Base-by-base conservation (phyloP, 2,113 vertebrate genomes). In the Pomatostomus ruficeps region DNA sequence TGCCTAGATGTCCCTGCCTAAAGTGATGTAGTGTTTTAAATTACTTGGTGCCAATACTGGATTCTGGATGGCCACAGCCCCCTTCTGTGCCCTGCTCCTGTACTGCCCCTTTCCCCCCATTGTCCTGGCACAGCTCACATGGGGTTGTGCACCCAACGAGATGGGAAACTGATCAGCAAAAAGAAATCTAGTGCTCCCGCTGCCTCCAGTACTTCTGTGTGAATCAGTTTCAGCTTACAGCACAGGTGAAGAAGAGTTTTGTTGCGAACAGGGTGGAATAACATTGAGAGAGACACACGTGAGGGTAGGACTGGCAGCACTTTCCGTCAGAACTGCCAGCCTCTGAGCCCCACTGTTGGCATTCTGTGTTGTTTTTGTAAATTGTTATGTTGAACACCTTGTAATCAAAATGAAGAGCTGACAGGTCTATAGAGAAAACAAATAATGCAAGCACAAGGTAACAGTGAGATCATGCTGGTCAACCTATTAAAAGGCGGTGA, bases 381-480 rank as follows among this genome's bases (percentile, higher is more conserved):
- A 68, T 87, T 59, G 66, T 86, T 85, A 40, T 28, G n/a, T 54
- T 52, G 74, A 79, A 82, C 66, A 91, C 78, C 36, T 72, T 82
- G 45, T 49, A 68, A 66, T 80, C 20, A 76, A 87, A 88, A 88
- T 11, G 28, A 62, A 73, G 62, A 79, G 46, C 42, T 2, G 21
- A 71, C 49, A 77, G 35, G 42, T 85, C 75, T 82, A 35, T 8
- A 54, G 43, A 85, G 67, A 76, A 80, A 93, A 88, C 67, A 95
- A 85, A 85, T 35, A 85, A n/a, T 35, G 48, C 51, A 81, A 95
- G 63, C 65, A 78, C 35, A 91, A 89, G 68, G 91, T 94, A 92
- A 86, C n/a, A 77, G 22, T 84, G 95, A 95, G 68, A 67, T 92
- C 83, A 93, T 55, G 40, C 25, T 78, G 83, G 91, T 86, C 76